Percentiles rank a stretch among this genome's conserved stretches.
These are phyloP conservation scores for Echiichthys vipera DNA, from an alignment of 2,797 vertebrate species.

Conservation along the genomic window DNA sequence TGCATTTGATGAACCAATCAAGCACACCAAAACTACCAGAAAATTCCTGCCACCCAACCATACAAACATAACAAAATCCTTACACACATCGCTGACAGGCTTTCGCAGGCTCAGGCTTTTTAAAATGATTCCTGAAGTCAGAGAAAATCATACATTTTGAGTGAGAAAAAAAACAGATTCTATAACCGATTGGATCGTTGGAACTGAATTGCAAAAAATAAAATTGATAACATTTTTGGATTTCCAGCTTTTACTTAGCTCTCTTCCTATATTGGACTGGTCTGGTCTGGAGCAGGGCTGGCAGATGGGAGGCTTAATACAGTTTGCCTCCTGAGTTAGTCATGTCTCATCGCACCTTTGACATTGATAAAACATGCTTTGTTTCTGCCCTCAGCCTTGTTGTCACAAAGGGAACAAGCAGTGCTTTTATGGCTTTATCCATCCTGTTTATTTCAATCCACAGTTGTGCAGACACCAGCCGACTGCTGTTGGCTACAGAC, in stretches of 20 bases:
- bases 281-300: slow-evolving; percentile 59
- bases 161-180: neutral
- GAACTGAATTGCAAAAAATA: neutral
- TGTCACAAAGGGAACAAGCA: slow-evolving; percentile 76
- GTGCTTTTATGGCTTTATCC: slow-evolving; percentile 76
- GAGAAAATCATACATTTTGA: neutral
- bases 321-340: slow-evolving; percentile 77
- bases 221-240: neutral
- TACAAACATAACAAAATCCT: neutral
- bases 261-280: slow-evolving; percentile 31
- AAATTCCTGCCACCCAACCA: neutral
- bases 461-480: slow-evolving; percentile 64
- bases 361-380: slow-evolving; percentile 75
- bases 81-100: neutral
- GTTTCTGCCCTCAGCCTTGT: slow-evolving; percentile 70
- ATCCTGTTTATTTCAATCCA: slow-evolving; percentile 71
- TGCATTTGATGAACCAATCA: neutral
- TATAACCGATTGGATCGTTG: neutral
- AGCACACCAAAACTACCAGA: neutral
- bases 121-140: no score
- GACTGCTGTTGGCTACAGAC: slow-evolving; percentile 50
- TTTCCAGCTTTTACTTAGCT: slow-evolving; percentile 16
- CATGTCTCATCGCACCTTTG: slow-evolving; percentile 79
- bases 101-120: no score
- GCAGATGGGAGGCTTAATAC: slow-evolving; percentile 71